Percentiles rank a stretch among this genome's conserved stretches.
phyloP scores from a whole-genome alignment of 1,140 invertebrate species.

The Drosophila kohkoa region DNA sequence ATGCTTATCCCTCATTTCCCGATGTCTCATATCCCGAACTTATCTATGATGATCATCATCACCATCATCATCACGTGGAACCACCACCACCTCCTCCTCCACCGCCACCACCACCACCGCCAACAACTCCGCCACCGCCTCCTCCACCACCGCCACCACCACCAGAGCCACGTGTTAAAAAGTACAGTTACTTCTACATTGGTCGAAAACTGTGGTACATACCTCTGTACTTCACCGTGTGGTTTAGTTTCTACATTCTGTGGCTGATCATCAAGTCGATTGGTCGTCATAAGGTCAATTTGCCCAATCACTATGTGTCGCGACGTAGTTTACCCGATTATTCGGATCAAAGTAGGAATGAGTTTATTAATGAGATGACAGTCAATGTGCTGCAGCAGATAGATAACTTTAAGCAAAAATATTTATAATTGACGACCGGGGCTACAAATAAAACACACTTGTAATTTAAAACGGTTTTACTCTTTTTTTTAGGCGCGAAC shows the following conservation, averaged over 20 bases:
- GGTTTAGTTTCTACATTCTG: slow-evolving; percentile 91
- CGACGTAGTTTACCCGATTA: slow-evolving; percentile 64
- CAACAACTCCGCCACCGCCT: slow-evolving; percentile 45
- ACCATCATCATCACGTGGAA: slow-evolving; percentile 76
- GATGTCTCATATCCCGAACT: slow-evolving; percentile 83
- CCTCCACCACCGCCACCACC: slow-evolving; percentile 78
- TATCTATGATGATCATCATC: slow-evolving; percentile 85
- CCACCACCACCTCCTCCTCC: slow-evolving; percentile 38
- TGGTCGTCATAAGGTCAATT: slow-evolving; percentile 89
- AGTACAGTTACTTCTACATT: slow-evolving; percentile 93
- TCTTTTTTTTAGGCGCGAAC: slow-evolving; percentile 22
- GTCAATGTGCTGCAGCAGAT: slow-evolving; percentile 80
- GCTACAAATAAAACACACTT: slow-evolving; percentile 48
- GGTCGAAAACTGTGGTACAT: slow-evolving; percentile 93
- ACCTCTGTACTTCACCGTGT: slow-evolving; percentile 93
- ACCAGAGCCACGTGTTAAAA: slow-evolving; percentile 88
- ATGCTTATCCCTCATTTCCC: slow-evolving; percentile 73
- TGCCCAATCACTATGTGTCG: slow-evolving; percentile 81
- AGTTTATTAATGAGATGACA: slow-evolving; percentile 78
- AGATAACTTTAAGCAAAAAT: slow-evolving; percentile 80
- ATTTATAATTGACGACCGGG: slow-evolving; percentile 64
- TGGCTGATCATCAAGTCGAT: slow-evolving; percentile 92
- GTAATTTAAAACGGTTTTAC: slow-evolving; percentile 18
- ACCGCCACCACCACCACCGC: slow-evolving; percentile 28
- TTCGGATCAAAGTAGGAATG: slow-evolving; percentile 53